These are phyloP conservation scores for Butorides virescens DNA, from an alignment of 2,113 vertebrate species.

Conservation along the genomic window DNA sequence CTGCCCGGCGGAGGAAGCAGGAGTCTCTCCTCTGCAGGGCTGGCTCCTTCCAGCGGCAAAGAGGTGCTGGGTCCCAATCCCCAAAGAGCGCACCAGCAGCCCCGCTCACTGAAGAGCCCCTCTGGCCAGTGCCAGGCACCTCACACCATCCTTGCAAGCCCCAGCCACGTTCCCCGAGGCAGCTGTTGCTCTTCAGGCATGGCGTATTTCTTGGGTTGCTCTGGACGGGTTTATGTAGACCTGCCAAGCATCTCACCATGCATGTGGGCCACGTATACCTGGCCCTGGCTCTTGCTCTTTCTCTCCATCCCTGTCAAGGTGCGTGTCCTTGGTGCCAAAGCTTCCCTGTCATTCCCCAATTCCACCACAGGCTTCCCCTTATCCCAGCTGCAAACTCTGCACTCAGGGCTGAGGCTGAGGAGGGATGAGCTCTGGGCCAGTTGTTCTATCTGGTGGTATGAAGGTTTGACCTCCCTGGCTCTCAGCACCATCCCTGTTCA, in stretches of 20 bases:
- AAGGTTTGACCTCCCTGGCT: not conserved
- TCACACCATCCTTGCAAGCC: not conserved
- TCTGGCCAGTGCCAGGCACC: not conserved
- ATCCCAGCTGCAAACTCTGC: not conserved
- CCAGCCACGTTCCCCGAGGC: fast-evolving
- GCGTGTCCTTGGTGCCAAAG: not conserved
- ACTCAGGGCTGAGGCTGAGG: not conserved
- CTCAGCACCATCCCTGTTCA: not conserved
- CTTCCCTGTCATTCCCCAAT: not conserved
- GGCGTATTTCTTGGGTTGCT: not conserved
- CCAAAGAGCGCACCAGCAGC: not conserved
- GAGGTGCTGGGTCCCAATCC: not conserved
- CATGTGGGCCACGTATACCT: not conserved
- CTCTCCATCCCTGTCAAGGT: not conserved
- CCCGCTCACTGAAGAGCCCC: not conserved
- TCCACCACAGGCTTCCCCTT: not conserved
- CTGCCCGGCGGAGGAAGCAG: not conserved
- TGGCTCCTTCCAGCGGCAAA: not conserved
- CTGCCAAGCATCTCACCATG: not conserved
- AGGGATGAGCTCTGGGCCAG: not conserved
- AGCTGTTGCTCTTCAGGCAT: not conserved
- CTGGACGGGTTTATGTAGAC: not conserved
- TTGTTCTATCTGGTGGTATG: not conserved
- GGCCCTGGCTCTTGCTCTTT: not conserved
- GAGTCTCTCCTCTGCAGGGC: not conserved